Evolutionary conservation across 2,888 invertebrate species (phyloP), one percentile per base, ranked within the genome.

Genomic region (Apeira syringaria): DNA sequence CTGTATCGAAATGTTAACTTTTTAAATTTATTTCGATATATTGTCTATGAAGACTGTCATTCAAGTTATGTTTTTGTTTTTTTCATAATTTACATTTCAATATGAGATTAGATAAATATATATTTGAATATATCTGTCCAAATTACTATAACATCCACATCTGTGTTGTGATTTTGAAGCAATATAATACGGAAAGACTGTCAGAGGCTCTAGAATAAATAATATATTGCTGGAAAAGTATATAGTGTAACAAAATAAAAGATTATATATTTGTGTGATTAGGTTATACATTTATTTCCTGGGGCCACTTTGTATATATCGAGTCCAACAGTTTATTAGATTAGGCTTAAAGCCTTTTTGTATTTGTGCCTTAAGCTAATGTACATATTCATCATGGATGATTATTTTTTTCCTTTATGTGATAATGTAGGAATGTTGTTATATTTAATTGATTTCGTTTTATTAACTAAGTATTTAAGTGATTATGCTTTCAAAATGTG

Each of bases 311-410:
- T 80, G 75, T 80, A 74, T 62, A 77, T 72, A 77, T 62, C 47
- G 65, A 49, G 62, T 75, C 71, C 71, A 74, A 50, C 48, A 31
- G 47, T 47, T 60, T 62, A 49, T 56, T 52, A 58, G 61, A 59
- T 56, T 62, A 61, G 79, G 86, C 85, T 84, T 66, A 47, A 80
- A 85, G 85, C 83, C 83, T 54, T 62, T 59, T 74, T 77, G 66
- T 73, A 75, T 69, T 80, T 70, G 79, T 86, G 87, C 86, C 87
- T 86, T 87, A 82, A 28, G 56, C 58, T 36, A 48, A 59, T 84
- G 80, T 84, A 85, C 72, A 80, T 83, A 82, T 70, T 81, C 81
- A 83, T 86, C 82, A 65, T 75, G 75, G 83, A 84, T 84, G 82
- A 82, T 66, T 66, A n/a, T n/a, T 69, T 67, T 46, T 60, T 64